Evolutionary conservation across 2,888 invertebrate genomes (phyloP).

Genomic region (Sympetrum striolatum): DNA sequence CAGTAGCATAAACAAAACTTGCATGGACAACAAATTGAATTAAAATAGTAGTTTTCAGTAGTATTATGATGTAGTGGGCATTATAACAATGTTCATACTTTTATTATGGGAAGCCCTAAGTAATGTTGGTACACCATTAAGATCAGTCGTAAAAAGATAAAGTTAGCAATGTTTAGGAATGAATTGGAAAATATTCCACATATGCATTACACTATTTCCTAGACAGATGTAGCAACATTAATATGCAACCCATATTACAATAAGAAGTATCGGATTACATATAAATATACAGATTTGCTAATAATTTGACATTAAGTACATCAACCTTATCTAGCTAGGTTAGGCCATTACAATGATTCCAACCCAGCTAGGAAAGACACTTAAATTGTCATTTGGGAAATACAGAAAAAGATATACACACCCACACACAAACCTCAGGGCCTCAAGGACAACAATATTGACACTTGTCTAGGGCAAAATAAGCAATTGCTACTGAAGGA

Average conservation of each 20-base stretch:
- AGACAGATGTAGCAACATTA: not conserved
- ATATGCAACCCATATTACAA: not conserved
- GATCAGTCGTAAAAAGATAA: not conserved
- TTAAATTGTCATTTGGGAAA: not conserved
- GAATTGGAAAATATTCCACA: not conserved
- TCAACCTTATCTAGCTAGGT: constrained; percentile 30
- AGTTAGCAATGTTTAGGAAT: not conserved
- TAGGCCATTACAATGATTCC: constrained; percentile 34
- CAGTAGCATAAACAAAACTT: too few relatives aligned
- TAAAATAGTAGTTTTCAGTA: too few relatives aligned
- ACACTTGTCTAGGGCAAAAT: not conserved
- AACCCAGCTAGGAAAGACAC: constrained; percentile 8
- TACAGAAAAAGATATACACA: not conserved
- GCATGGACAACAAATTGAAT: too few relatives aligned
- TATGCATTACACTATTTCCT: not conserved
- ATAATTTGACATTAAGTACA: not conserved
- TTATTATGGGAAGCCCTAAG: not conserved
- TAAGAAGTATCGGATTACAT: not conserved
- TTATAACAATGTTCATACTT: not conserved
- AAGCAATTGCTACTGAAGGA: not conserved
- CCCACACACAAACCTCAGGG: constrained; percentile 12
- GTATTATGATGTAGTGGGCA: too few relatives aligned
- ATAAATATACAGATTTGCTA: not conserved
- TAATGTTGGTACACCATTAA: not conserved
- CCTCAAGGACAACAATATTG: constrained; percentile 13